Evolutionary conservation across 2,797 vertebrate genomes (phyloP).

Genomic region (Pitangus sulphuratus): DNA sequence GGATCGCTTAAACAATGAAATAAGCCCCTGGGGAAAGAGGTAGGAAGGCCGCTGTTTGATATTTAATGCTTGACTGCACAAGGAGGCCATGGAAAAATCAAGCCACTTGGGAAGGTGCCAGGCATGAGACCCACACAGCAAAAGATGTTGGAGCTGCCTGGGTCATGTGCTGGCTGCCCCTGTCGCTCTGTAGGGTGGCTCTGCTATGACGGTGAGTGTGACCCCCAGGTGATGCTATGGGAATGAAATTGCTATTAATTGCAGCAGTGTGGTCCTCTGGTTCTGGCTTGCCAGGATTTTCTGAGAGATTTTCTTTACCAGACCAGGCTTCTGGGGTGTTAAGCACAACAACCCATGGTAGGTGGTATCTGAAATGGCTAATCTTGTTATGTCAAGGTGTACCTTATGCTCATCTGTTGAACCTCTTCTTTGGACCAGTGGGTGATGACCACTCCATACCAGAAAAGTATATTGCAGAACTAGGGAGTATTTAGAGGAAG

Average conservation of each 20-base stretch:
- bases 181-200: background rate
- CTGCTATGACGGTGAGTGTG: background rate
- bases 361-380: background rate
- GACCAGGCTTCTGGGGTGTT: background rate
- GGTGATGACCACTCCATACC: background rate
- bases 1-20: background rate
- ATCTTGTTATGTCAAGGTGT: background rate
- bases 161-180: background rate
- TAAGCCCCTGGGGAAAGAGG: background rate
- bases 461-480: background rate
- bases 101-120: conserved; percentile 1
- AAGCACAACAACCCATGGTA: accelerated
- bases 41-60: background rate
- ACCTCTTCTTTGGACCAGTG: background rate
- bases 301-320: background rate
- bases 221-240: accelerated
- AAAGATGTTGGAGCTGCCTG: background rate
- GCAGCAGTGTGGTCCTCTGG: background rate
- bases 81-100: conserved; percentile 24
- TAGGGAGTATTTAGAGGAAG: background rate
- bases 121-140: accelerated
- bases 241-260: background rate
- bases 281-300: background rate
- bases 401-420: background rate
- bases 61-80: conserved; percentile 25